Percentiles rank a stretch among this genome's conserved stretches.
phyloP scores from a whole-genome alignment of 2,888 invertebrate genomes.

The Fragum whitleyi region DNA sequence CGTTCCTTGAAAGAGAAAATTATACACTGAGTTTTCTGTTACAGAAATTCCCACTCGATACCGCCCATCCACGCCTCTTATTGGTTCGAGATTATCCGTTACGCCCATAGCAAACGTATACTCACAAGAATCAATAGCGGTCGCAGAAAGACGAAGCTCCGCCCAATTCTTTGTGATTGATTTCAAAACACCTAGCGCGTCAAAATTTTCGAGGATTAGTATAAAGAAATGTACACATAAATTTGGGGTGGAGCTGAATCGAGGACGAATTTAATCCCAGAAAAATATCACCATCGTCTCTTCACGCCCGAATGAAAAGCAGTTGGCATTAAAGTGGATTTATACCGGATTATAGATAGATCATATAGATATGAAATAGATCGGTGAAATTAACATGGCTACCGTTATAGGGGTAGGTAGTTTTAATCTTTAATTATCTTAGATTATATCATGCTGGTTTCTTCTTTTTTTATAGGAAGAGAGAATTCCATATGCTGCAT shows the following conservation, averaged over 20 bases:
- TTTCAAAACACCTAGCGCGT: conserved; percentile 49
- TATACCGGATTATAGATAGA: conserved; percentile 27
- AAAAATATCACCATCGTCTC: conserved; percentile 44
- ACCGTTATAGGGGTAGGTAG: conserved; percentile 60
- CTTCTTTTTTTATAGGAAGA: no score
- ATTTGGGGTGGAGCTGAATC: conserved; percentile 36
- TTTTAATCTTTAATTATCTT: neutral
- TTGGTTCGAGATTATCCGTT: conserved; percentile 58
- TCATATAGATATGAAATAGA: conserved; percentile 38
- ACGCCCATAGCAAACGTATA: conserved; percentile 46
- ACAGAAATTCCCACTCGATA: conserved; percentile 41
- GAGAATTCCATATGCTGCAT: no score
- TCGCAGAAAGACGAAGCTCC: conserved; percentile 11
- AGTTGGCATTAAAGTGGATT: conserved; percentile 15
- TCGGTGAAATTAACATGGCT: conserved; percentile 42
- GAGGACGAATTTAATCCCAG: conserved; percentile 20
- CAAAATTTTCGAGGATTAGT: conserved; percentile 54
- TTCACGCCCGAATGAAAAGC: conserved; percentile 36
- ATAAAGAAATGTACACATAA: conserved; percentile 39
- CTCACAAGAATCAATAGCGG: conserved; percentile 60
- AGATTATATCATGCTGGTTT: neutral
- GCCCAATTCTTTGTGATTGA: conserved; percentile 28
- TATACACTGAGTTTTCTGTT: conserved; percentile 33
- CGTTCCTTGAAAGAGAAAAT: conserved; percentile 1
- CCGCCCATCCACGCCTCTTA: conserved; percentile 62